Base-by-base conservation (phyloP, 1,140 invertebrate genomes). In the Whitmania pigra region DNA sequence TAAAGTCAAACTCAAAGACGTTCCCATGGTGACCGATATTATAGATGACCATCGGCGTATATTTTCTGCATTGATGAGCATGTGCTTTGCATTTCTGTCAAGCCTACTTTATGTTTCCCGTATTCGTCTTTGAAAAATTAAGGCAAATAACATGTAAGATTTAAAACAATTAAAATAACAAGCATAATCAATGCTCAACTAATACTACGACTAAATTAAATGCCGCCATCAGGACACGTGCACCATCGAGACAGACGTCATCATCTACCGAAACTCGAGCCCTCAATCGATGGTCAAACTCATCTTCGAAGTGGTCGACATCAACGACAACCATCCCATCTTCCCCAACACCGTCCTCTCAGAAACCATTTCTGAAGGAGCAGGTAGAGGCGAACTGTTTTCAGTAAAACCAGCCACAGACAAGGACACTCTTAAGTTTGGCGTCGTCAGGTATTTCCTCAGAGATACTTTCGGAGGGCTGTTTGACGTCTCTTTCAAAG, bases 21-120 rank as follows among this genome's bases (percentile, higher is more conserved):
- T 49, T 49, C 43, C 43, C 43, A 49, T 49, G 43, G 43, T 49
- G 43, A 49, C 43, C 43, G 13, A 49, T 49, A 49, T 49, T 49
- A 49, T 49, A 49, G 43, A 49, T 49, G 43, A 49, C 43, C 43
- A 11, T 49, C 43, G 43, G 43, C 43, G 43, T 49, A 49, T 49
- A 49, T 49, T 49, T 49, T 49, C 43, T 49, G 43, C 43, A 49
- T 49, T 49, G 43, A 49, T 49, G 43, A 49, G 43, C 43, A 49
- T 49, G 43, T 49, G 43, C 13, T 63, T 63, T 63, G 22, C 57
- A 63, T 63, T 63, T 63, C 57, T 63, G 22, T 63, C 57, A 63
- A 63, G 57, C 29, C 57, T 63, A 63, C 57, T 22, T 25, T 63
- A 63, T 63, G 22, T 25, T 63, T 63, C 11, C 29, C 22, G 11